These are phyloP conservation scores for Apantesis nais DNA, from an alignment of 2,888 invertebrate genomes.

Conservation along the genomic window DNA sequence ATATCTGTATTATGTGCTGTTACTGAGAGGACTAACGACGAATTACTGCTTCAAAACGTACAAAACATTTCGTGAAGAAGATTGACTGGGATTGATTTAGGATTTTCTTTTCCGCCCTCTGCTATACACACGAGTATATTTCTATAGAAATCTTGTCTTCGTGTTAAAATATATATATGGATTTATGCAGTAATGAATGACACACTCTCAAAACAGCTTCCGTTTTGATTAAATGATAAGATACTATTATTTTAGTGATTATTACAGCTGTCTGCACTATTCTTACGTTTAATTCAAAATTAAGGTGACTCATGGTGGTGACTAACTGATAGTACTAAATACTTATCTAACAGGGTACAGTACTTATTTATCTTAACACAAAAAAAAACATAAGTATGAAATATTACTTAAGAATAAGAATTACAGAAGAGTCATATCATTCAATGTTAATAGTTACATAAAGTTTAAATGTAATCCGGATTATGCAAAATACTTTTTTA, in stretches of 20 bases:
- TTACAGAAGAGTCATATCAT: not conserved
- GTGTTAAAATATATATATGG: not conserved
- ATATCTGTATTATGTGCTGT: not conserved
- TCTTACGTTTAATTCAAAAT: not conserved
- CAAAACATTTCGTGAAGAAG: not conserved
- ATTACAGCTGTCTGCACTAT: conserved; percentile 18
- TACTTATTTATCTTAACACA: not conserved
- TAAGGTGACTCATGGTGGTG: conserved; percentile 27
- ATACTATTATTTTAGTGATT: conserved; percentile 26
- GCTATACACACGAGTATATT: conserved; percentile 9
- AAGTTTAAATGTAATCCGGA: not conserved
- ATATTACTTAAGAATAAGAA: not conserved
- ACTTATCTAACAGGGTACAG: conserved; percentile 2
- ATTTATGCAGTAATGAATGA: conserved; percentile 13
- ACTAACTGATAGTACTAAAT: conserved; percentile 5
- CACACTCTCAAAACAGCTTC: conserved; percentile 31
- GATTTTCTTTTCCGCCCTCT: conserved; percentile 5
- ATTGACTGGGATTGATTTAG: conserved; percentile 5
- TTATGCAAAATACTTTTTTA: not conserved
- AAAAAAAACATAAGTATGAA: too few relatives aligned
- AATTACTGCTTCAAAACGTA: not conserved
- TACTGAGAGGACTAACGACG: not conserved
- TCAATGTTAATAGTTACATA: not conserved
- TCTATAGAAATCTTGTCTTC: not conserved
- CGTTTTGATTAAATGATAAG: conserved; percentile 39